Conservation (phyloP, 2,797 vertebrate genomes). For the Coracias cyanogaster region DNA sequence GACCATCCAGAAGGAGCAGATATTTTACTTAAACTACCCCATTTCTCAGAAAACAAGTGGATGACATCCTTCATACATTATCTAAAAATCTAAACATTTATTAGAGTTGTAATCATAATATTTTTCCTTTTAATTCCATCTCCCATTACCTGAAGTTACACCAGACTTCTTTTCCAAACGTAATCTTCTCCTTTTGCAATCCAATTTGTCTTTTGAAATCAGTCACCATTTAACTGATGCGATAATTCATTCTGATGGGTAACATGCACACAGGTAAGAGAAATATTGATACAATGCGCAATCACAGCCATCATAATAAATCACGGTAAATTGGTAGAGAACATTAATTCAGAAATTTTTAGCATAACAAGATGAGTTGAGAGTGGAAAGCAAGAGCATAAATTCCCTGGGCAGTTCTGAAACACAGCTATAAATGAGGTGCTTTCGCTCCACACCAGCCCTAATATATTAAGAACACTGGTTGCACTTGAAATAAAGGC, state of each 20-base stretch:
- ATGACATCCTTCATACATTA: not conserved
- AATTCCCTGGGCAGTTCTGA: constrained; percentile 78
- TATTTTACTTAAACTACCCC: not conserved
- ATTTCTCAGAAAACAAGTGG: not conserved
- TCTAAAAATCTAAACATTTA: not conserved
- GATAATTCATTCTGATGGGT: constrained; percentile 12
- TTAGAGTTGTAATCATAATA: not conserved
- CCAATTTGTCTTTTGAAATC: not conserved
- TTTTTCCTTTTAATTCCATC: not conserved
- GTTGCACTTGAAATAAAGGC: constrained; percentile 84
- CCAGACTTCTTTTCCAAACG: not conserved
- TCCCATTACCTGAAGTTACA: not conserved
- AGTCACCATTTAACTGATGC: not conserved
- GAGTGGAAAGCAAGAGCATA: constrained; percentile 83
- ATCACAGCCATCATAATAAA: not conserved
- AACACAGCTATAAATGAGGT: constrained; percentile 69
- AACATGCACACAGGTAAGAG: constrained; percentile 15
- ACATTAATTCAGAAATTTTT: constrained; percentile 17
- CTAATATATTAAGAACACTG: constrained; percentile 72
- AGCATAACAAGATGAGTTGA: constrained; percentile 81
- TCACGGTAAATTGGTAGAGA: not conserved
- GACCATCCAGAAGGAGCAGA: not conserved
- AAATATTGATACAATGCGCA: not conserved
- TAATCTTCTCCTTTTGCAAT: not conserved
- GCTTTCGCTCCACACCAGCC: constrained; percentile 82